Evolutionary conservation across 2,113 vertebrate genomes (phyloP).

Genomic region (Myotis lucifugus): DNA sequence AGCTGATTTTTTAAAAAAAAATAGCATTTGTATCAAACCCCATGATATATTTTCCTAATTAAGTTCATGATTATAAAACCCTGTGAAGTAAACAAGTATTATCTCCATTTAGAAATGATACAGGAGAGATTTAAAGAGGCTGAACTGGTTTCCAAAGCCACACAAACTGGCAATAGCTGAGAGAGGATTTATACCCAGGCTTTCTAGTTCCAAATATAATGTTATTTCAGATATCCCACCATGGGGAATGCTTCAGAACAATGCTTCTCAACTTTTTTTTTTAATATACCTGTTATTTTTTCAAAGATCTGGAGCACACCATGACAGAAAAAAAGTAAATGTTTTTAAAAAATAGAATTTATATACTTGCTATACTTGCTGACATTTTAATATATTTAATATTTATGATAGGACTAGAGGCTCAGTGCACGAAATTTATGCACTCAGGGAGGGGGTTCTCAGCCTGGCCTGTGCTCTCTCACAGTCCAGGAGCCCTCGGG

Average conservation of each 20-base stretch:
- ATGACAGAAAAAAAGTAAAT: too few relatives aligned
- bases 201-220: neutral
- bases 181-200: neutral
- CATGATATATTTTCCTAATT: neutral
- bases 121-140: neutral
- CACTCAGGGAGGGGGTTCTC: too few relatives aligned
- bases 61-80: neutral
- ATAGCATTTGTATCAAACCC: neutral
- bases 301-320: neutral
- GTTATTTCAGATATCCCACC: neutral
- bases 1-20: neutral
- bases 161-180: neutral
- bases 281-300: neutral
- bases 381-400: neutral
- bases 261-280: neutral
- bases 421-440: too few relatives aligned
- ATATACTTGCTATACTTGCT: neutral
- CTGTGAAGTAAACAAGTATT: neutral
- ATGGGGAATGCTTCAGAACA: neutral
- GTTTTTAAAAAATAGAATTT: too few relatives aligned
- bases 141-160: neutral
- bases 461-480: too few relatives aligned
- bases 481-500: too few relatives aligned
- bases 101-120: neutral
- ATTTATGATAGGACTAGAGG: neutral